Percentiles rank a stretch among this genome's conserved stretches.
Evolutionary conservation across 2,113 vertebrate genomes (phyloP).

Genomic region (Petrocephalus zakoni): DNA sequence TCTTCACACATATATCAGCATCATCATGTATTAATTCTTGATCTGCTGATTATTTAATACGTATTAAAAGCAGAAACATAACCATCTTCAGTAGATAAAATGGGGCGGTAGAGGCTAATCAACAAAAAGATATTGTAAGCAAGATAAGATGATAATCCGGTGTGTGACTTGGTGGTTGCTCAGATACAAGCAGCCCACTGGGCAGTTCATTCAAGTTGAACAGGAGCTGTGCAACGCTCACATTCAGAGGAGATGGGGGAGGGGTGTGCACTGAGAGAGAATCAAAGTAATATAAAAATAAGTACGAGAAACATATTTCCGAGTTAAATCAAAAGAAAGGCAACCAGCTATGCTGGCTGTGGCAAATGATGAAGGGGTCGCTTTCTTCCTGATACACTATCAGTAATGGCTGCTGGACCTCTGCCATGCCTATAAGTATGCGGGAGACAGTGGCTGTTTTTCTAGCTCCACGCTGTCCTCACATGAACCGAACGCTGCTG

Average conservation of each 20-base stretch:
- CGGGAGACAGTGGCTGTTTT: constrained; percentile 60
- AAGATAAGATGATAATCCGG: constrained; percentile 20
- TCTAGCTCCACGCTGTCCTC: constrained; percentile 61
- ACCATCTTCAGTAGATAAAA: background rate
- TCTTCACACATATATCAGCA: background rate
- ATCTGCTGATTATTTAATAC: background rate
- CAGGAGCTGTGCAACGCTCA: constrained; percentile 22
- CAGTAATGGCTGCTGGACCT: constrained; percentile 45
- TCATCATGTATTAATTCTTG: background rate
- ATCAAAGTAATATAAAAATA: constrained; percentile 35
- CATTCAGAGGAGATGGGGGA: constrained; percentile 30
- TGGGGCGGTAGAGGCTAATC: background rate
- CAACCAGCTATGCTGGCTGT: constrained; percentile 39
- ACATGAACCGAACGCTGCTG: constrained; percentile 49
- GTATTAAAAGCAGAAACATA: background rate
- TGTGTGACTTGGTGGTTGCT: constrained; percentile 32
- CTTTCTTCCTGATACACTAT: constrained; percentile 33
- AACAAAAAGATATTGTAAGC: constrained; percentile 6
- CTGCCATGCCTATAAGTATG: constrained; percentile 48
- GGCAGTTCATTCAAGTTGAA: constrained; percentile 32
- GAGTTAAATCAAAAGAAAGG: constrained; percentile 42
- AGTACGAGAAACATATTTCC: constrained; percentile 37
- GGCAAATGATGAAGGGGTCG: constrained; percentile 45
- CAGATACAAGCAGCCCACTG: constrained; percentile 31
- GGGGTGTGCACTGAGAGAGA: constrained; percentile 34